These are phyloP conservation scores for Chymomyza amoena DNA, from an alignment of 2,888 invertebrate genomes.

Conservation along the genomic window DNA sequence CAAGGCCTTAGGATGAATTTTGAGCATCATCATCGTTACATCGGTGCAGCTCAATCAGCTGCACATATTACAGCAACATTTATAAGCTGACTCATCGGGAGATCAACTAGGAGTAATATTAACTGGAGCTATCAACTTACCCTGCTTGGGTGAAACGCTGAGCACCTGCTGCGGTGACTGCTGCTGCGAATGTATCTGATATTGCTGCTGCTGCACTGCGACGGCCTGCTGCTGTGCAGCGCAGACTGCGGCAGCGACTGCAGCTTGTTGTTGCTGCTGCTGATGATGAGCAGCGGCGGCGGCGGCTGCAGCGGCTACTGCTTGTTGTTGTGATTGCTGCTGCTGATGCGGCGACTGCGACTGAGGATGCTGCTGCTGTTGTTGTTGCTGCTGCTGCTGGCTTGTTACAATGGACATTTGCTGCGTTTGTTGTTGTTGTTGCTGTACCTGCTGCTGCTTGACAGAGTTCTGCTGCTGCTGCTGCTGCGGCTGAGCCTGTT, in stretches of 20 bases:
- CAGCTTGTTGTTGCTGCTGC: slow-evolving; percentile 70
- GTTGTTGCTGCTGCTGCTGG: slow-evolving; percentile 66
- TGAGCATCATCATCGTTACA: too few relatives aligned
- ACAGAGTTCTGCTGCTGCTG: slow-evolving; percentile 47
- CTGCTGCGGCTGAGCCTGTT: slow-evolving; percentile 61
- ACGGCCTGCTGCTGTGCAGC: slow-evolving; percentile 75
- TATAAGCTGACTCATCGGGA: background rate
- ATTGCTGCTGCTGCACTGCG: slow-evolving; percentile 75
- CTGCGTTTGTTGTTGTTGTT: slow-evolving; percentile 72
- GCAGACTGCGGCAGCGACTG: slow-evolving; percentile 72
- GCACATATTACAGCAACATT: background rate
- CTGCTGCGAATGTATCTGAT: slow-evolving; percentile 79
- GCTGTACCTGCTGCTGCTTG: slow-evolving; percentile 69
- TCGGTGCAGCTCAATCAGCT: too few relatives aligned
- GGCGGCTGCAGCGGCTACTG: slow-evolving; percentile 69
- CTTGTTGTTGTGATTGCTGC: slow-evolving; percentile 66
- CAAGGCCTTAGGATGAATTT: too few relatives aligned
- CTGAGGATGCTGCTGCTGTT: slow-evolving; percentile 71
- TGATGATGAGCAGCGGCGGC: slow-evolving; percentile 73
- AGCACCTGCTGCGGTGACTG: slow-evolving; percentile 79
- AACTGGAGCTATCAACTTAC: slow-evolving; percentile 55
- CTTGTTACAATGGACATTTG: slow-evolving; percentile 70
- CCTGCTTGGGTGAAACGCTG: slow-evolving; percentile 78
- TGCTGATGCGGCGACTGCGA: slow-evolving; percentile 64
- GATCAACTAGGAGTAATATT: background rate